A percentile compares a stretch with the other conserved stretches of the same genome.
Conservation (phyloP, 2,113 vertebrate species). For the Ia io region DNA sequence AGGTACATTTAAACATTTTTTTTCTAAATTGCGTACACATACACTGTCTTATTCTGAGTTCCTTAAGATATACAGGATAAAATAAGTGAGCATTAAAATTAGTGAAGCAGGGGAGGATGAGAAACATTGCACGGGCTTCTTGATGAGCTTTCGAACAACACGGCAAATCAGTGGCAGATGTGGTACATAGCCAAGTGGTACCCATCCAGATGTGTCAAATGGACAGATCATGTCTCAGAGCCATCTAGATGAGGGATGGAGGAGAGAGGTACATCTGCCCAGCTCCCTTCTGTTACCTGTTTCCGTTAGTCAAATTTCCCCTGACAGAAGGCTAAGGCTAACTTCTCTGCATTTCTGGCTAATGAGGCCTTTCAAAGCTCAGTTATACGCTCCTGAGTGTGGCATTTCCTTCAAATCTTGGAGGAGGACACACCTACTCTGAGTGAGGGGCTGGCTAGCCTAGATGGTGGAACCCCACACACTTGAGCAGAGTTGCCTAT, state of each 20-base stretch:
- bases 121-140: not conserved
- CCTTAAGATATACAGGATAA: not conserved
- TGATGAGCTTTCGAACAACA: not conserved
- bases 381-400: not conserved
- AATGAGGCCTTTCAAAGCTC: not conserved
- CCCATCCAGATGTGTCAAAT: not conserved
- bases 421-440: not conserved
- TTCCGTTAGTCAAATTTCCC: not conserved
- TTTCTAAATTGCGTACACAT: not conserved
- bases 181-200: not conserved
- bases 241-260: not conserved
- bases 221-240: not conserved
- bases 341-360: not conserved
- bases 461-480: not conserved
- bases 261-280: not conserved
- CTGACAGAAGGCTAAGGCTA: not conserved
- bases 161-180: not conserved
- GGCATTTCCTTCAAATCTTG: not conserved
- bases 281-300: not conserved
- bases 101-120: not conserved
- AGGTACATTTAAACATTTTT: not conserved
- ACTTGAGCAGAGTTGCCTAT: not conserved
- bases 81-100: not conserved
- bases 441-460: too few species aligned
- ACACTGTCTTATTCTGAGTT: not conserved